These are phyloP conservation scores for Scomber japonicus DNA, from an alignment of 2,113 vertebrate species.

Conservation along the genomic window DNA sequence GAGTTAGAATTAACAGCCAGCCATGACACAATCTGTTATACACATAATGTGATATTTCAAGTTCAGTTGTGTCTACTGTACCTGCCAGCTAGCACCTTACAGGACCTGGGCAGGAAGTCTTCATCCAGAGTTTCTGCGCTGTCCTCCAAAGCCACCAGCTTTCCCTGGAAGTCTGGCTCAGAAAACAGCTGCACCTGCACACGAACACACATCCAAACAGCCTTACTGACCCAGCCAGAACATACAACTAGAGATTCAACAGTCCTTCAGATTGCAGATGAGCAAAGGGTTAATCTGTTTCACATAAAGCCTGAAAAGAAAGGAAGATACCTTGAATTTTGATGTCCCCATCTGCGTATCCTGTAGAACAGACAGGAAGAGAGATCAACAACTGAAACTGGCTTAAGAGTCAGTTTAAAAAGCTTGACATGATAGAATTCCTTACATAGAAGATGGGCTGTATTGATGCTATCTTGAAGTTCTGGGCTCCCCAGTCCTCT, in stretches of 20 bases:
- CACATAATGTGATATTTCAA: too few relatives aligned
- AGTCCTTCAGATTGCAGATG: background rate
- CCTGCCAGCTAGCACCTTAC: constrained; percentile 93
- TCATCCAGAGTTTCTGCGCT: constrained; percentile 84
- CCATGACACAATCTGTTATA: too few relatives aligned
- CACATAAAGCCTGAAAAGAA: background rate
- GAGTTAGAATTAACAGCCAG: too few relatives aligned
- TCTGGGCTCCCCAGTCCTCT: constrained; percentile 92
- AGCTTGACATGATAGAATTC: background rate
- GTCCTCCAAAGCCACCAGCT: constrained; percentile 86
- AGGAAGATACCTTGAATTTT: constrained; percentile 78
- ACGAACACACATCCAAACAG: constrained; percentile 50
- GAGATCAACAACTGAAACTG: background rate
- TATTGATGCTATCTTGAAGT: constrained; percentile 90
- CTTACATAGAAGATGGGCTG: constrained; percentile 93
- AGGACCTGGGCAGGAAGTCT: constrained; percentile 89
- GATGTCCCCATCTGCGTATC: constrained; percentile 64
- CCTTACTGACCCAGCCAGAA: background rate
- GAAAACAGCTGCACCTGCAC: constrained; percentile 93
- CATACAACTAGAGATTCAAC: background rate
- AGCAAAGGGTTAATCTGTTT: background rate
- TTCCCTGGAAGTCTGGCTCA: constrained; percentile 90
- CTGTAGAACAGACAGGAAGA: constrained; percentile 59
- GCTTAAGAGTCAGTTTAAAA: too few relatives aligned
- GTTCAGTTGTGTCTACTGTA: constrained; percentile 69